Evolutionary conservation across 2,797 vertebrate genomes (phyloP).

Genomic region (Poeciliopsis infans): DNA sequence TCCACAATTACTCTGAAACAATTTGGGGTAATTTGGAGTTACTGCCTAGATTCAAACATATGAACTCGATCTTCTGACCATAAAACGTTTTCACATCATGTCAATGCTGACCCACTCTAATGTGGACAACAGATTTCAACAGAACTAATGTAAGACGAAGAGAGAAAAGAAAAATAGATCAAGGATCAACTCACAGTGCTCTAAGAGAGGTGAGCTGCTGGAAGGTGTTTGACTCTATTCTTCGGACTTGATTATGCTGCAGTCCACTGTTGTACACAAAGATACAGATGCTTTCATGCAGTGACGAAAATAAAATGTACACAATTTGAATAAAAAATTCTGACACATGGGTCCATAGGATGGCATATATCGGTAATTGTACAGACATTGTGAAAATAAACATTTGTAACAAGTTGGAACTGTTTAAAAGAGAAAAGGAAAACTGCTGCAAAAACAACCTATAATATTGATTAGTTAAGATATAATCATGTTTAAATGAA

Average conservation of each 20-base stretch:
- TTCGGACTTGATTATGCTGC: constrained; percentile 90
- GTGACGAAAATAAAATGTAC: not conserved
- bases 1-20: not conserved
- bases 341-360: not conserved
- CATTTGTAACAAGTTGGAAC: not conserved
- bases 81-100: not conserved
- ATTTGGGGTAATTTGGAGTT: not conserved
- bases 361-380: too few relatives aligned
- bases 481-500: not conserved
- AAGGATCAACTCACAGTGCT: constrained; percentile 85
- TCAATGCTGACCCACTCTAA: not conserved
- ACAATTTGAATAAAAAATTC: not conserved
- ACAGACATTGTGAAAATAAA: not conserved
- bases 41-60: not conserved
- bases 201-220: constrained; percentile 87
- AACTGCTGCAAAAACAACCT: not conserved
- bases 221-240: constrained; percentile 89
- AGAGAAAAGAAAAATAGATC: not conserved
- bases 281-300: constrained; percentile 4
- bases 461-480: not conserved
- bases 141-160: not conserved
- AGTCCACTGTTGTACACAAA: constrained; percentile 82
- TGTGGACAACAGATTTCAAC: not conserved
- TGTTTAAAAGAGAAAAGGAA: not conserved
- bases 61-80: not conserved